phyloP scores from a whole-genome alignment of 2,888 invertebrate species.

The Alloscopus bannaensis region DNA sequence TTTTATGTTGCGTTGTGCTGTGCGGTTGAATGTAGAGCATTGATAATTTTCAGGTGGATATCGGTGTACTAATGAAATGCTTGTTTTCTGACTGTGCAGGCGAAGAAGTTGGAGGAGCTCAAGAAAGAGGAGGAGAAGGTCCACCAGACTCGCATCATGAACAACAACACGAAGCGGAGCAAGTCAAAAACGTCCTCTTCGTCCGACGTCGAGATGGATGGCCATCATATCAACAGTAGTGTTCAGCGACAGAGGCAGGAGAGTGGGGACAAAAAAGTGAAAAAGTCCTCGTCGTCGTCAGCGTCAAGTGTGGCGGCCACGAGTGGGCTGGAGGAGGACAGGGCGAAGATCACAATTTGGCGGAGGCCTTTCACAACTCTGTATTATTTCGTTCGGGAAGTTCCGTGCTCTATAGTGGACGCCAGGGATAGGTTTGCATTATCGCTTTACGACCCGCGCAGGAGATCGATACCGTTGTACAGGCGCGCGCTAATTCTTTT shows the following conservation, averaged over 20 bases:
- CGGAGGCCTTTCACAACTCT: conserved; percentile 86
- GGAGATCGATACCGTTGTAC: conserved; percentile 73
- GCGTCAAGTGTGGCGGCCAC: conserved; percentile 19
- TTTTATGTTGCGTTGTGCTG: too few species aligned
- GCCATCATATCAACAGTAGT: conserved; percentile 62
- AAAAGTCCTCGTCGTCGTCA: conserved; percentile 42
- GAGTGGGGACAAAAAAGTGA: conserved; percentile 51
- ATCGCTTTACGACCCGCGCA: conserved; percentile 74
- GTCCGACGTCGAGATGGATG: conserved; percentile 58
- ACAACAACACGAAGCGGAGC: conserved; percentile 67
- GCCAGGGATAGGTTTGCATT: conserved; percentile 74
- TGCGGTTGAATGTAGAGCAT: too few species aligned
- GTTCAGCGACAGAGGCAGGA: conserved; percentile 51
- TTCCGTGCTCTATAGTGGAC: conserved; percentile 75
- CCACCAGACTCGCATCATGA: conserved; percentile 67
- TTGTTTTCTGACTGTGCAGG: conserved; percentile 48
- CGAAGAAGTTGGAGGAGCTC: conserved; percentile 69
- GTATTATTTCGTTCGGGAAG: conserved; percentile 87
- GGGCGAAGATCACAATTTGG: conserved; percentile 86
- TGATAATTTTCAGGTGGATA: too few species aligned
- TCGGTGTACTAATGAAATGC: too few species aligned
- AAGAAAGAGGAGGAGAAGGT: conserved; percentile 69
- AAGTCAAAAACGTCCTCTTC: conserved; percentile 54
- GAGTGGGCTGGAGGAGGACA: conserved; percentile 77
- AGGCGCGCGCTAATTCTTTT: conserved; percentile 73